Evolutionary conservation across 1,140 invertebrate species (phyloP), one percentile per base, ranked within the genome.

Genomic region (Sinonovacula constricta): DNA sequence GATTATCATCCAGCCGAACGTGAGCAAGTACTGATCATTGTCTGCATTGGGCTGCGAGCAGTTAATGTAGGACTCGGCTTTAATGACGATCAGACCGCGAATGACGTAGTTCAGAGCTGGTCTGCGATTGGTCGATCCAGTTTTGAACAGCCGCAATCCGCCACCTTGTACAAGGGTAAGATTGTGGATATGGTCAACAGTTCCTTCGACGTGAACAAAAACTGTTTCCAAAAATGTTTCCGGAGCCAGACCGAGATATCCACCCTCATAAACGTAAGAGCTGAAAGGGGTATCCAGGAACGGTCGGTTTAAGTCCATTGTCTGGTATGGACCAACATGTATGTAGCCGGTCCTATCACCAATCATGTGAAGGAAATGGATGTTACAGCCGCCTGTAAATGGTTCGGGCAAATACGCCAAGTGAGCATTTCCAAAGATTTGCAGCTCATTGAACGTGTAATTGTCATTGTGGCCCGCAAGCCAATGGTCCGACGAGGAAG

Each of bases 361-460:
- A 56, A 88, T 88, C 85, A 88, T 88, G 74, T 86, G 80, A 14
- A 12, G 56, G 74, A 88, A 88, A 69, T 84, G 80, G 22, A 88
- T 39, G 56, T 82, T 82, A 34, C 77, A 79, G 0, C 85, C 82
- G 0, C 69, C 69, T 22, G 51, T 66, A 18, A 81, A 68, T 15
- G 83, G 84, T 26, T 81, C 67, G 22, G 85, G 83, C 24, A 85
- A 51, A 2, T 86, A 33, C 5, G 85, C 86, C 14, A 88, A 62
- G 68, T 88, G 85, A 7, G 86, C 85, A 70, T 85, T 85, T 28
- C 86, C 85, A 69, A 83, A 86, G 15, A 88, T 86, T 60, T 86
- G 84, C 2, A 86, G 49, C 59, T 88, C 86, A 56, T 86, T 83
- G 65, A 88, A 88, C 31, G 76, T 67, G 36, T 81, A 86, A 51